Evolutionary conservation across 2,888 invertebrate species (phyloP).

Genomic region (Pyrrhia umbra): DNA sequence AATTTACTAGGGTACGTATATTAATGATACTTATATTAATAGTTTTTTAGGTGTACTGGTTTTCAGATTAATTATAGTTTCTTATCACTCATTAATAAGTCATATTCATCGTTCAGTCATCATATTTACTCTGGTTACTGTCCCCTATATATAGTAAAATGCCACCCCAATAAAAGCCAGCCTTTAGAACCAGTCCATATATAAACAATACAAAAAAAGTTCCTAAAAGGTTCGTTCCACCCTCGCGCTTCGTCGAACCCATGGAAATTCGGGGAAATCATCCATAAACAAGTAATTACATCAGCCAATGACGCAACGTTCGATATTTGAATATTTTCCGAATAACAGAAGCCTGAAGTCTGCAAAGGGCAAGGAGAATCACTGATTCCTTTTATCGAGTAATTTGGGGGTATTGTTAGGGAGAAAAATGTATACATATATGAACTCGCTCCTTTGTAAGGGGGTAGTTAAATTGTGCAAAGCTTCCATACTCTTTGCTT

Average conservation of each 20-base stretch:
- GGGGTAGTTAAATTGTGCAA: too few relatives aligned
- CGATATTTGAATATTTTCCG: conserved; percentile 39
- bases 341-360: conserved; percentile 14
- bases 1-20: background rate
- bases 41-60: background rate
- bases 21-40: too few relatives aligned
- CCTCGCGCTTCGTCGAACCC: conserved; percentile 35
- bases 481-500: too few relatives aligned
- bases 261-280: conserved; percentile 49
- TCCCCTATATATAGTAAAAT: background rate
- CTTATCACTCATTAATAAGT: too few relatives aligned
- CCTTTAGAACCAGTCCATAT: background rate
- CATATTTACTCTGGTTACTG: too few relatives aligned
- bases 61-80: too few relatives aligned
- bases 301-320: conserved; percentile 47
- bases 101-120: too few relatives aligned
- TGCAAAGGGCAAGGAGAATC: conserved; percentile 16
- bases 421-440: too few relatives aligned
- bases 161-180: too few relatives aligned
- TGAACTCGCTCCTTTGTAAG: too few relatives aligned
- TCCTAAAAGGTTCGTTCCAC: conserved; percentile 4
- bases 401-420: background rate
- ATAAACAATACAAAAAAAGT: background rate
- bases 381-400: conserved; percentile 30
- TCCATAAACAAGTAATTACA: conserved; percentile 53